Evolutionary conservation across 2,113 vertebrate genomes (phyloP).

Genomic region (Boulengeromyrus knoepffleri): DNA sequence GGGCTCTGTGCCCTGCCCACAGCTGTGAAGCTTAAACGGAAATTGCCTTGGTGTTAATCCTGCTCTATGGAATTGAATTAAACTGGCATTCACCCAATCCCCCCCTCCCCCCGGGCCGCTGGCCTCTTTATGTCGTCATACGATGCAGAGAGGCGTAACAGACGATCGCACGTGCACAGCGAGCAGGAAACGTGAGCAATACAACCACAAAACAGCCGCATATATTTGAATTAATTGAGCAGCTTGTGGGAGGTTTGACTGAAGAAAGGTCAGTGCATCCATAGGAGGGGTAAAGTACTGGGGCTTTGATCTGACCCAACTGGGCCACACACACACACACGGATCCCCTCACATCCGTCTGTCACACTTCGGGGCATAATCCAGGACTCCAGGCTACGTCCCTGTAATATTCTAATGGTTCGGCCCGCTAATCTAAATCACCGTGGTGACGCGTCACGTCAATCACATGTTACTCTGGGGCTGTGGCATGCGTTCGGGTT

Average conservation of each 20-base stretch:
- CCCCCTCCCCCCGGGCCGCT: conserved; percentile 16
- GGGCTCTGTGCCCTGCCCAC: neutral
- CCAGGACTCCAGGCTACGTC: neutral
- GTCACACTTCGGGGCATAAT: neutral
- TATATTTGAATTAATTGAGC: conserved; percentile 18
- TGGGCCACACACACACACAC: neutral
- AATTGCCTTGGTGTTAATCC: neutral
- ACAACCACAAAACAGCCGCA: neutral
- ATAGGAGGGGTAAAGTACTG: conserved; percentile 21
- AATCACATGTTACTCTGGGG: neutral
- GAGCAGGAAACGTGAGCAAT: neutral
- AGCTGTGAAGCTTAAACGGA: neutral
- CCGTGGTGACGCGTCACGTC: neutral
- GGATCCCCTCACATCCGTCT: neutral
- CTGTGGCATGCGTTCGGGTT: neutral
- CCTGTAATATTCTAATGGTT: neutral
- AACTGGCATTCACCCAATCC: conserved; percentile 13
- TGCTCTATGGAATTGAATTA: neutral
- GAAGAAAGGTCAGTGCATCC: conserved; percentile 42
- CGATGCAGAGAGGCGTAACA: neutral
- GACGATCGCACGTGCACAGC: neutral
- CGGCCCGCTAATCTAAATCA: neutral
- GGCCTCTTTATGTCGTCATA: conserved; percentile 27
- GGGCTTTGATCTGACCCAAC: conserved; percentile 35
- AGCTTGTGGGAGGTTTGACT: conserved; percentile 29